Percentiles rank a stretch among this genome's conserved stretches.
These are phyloP conservation scores for Onychostoma macrolepis DNA, from an alignment of 2,113 vertebrate species.

Conservation along the genomic window DNA sequence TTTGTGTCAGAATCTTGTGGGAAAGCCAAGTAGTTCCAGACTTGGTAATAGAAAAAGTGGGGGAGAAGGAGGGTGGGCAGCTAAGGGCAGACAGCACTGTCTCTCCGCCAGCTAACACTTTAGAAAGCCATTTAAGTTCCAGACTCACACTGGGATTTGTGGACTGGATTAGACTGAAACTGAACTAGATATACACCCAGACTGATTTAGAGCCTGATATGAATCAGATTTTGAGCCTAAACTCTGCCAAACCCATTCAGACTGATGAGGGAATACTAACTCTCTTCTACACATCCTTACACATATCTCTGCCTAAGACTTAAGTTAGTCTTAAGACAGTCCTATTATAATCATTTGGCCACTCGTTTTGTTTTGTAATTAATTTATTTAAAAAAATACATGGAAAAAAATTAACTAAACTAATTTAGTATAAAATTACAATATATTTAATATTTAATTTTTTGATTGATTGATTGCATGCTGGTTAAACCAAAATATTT, in stretches of 20 bases:
- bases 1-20: slow-evolving; percentile 34
- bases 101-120: slow-evolving; percentile 1
- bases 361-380: too few relatives aligned
- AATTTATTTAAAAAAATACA: too few relatives aligned
- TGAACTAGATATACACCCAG: background rate
- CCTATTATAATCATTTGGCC: too few relatives aligned
- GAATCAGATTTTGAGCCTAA: slow-evolving; percentile 4
- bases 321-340: background rate
- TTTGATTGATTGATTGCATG: too few relatives aligned
- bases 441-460: too few relatives aligned
- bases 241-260: background rate
- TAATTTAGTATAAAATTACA: too few relatives aligned
- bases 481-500: background rate
- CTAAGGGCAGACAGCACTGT: slow-evolving; percentile 13
- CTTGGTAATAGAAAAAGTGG: slow-evolving; percentile 22
- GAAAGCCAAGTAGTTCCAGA: slow-evolving; percentile 37
- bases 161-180: slow-evolving; percentile 22
- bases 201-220: slow-evolving; percentile 23
- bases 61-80: background rate
- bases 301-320: background rate
- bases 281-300: background rate
- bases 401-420: too few relatives aligned
- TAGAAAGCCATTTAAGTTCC: background rate
- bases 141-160: background rate
- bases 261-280: background rate